These are phyloP conservation scores for Laticauda laticaudata DNA, from an alignment of 2,113 vertebrate species.

Conservation along the genomic window DNA sequence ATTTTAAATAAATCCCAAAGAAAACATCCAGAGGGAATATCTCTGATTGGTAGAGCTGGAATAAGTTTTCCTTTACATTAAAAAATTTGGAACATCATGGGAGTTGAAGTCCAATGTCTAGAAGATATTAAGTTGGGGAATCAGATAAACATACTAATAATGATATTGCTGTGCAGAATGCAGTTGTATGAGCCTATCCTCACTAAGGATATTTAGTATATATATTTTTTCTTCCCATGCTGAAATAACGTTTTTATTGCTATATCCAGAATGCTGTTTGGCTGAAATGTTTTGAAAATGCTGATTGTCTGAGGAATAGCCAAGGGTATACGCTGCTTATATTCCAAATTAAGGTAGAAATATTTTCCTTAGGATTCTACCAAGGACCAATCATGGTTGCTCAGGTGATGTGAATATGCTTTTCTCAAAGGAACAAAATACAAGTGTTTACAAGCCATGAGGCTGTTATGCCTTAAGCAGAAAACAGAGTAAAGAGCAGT, in stretches of 20 bases:
- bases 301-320: neutral
- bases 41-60: neutral
- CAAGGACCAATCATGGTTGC: neutral
- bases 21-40: neutral
- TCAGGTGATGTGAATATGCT: neutral
- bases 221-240: neutral
- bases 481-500: neutral
- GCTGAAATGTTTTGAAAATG: neutral
- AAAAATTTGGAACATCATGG: neutral
- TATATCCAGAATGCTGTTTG: neutral
- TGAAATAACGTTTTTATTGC: neutral
- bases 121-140: neutral
- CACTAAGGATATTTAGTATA: neutral
- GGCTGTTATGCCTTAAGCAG: neutral
- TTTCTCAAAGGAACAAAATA: neutral
- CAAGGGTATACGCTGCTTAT: neutral
- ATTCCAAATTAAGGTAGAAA: neutral
- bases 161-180: neutral
- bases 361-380: neutral
- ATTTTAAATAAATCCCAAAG: neutral
- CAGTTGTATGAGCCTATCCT: neutral
- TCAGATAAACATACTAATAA: neutral
- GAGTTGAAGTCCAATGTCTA: neutral
- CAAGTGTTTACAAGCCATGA: neutral
- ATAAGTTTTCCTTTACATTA: neutral